A percentile compares a stretch with the other conserved stretches of the same genome.
Conservation (phyloP, 2,797 vertebrate genomes). For the Myotis planiceps region DNA sequence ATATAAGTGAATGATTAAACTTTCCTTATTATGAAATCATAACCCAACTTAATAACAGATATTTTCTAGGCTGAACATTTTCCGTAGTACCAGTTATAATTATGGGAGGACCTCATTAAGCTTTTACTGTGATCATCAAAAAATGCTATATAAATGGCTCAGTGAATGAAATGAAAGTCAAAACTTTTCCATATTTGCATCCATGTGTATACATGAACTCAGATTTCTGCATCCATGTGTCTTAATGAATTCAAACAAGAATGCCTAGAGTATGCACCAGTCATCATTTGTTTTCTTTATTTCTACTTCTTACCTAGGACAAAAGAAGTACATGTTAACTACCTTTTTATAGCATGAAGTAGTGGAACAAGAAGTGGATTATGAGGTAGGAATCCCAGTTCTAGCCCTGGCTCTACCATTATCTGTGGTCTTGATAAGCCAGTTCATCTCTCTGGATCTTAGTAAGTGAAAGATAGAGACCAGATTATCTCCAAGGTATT, state of each 20-base stretch:
- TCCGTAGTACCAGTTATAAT: not conserved
- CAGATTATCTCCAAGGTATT: not conserved
- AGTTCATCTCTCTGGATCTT: not conserved
- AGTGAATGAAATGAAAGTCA: not conserved
- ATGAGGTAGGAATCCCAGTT: not conserved
- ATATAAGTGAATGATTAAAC: not conserved
- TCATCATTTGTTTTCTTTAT: not conserved
- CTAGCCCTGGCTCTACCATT: not conserved
- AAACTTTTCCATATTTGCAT: not conserved
- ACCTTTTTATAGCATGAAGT: not conserved
- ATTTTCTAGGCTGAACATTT: not conserved
- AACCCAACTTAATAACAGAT: not conserved
- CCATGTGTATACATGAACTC: not conserved
- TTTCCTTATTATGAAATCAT: conserved; percentile 11
- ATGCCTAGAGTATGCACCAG: not conserved
- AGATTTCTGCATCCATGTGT: not conserved
- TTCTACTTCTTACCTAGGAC: not conserved
- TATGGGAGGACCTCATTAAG: not conserved
- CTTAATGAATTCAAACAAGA: not conserved
- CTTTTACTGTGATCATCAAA: not conserved
- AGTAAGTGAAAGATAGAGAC: not conserved
- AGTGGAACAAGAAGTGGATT: not conserved
- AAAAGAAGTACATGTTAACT: not conserved
- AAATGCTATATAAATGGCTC: not conserved
- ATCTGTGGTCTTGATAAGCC: not conserved